phyloP scores from a whole-genome alignment of 2,797 vertebrate species.

The Masticophis lateralis region DNA sequence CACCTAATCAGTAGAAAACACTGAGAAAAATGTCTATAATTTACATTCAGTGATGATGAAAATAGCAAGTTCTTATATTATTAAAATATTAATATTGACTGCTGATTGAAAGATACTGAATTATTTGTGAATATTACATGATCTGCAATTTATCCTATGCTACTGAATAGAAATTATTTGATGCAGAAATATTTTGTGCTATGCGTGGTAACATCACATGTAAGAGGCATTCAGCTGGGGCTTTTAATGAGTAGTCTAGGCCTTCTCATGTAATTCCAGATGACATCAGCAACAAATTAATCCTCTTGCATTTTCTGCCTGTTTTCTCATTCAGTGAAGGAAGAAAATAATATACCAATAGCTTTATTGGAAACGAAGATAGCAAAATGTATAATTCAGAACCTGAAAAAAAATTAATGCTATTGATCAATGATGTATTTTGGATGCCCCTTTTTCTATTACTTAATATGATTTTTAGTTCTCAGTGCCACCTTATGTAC shows the following conservation, averaged over 20 bases:
- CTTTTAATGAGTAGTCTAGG: neutral
- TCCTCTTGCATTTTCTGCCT: neutral
- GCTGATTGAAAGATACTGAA: slow-evolving; percentile 40
- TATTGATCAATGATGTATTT: neutral
- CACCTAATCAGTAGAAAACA: slow-evolving; percentile 39
- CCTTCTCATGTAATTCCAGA: neutral
- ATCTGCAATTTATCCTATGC: neutral
- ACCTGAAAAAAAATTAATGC: neutral
- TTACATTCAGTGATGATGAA: slow-evolving; percentile 44
- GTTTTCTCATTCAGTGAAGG: neutral
- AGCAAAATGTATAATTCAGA: neutral
- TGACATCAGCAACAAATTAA: neutral
- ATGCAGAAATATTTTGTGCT: neutral
- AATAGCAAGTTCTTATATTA: slow-evolving; percentile 44
- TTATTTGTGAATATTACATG: slow-evolving; percentile 33
- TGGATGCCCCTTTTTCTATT: neutral
- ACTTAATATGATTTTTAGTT: neutral
- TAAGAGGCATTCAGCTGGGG: neutral
- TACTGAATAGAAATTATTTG: neutral
- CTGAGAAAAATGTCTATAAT: slow-evolving; percentile 56
- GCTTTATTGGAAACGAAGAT: neutral
- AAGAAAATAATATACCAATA: neutral
- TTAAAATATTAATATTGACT: slow-evolving; percentile 34
- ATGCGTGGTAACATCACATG: neutral
- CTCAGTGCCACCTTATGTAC: neutral